Evolutionary conservation across 1,140 invertebrate genomes (phyloP).

Genomic region (Onthophagus taurus): DNA sequence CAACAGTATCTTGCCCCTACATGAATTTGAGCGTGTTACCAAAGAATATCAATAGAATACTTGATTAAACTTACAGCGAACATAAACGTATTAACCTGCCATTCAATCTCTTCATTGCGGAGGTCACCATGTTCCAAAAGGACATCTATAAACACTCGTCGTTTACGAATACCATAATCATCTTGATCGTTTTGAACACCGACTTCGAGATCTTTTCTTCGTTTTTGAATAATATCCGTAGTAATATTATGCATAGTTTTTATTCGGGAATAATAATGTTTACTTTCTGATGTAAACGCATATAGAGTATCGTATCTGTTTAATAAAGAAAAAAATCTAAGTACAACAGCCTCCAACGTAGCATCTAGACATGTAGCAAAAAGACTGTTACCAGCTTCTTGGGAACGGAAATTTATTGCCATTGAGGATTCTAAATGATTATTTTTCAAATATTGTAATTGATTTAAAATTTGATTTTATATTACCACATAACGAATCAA

Average conservation of each 20-base stretch:
- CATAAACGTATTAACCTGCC: slow-evolving; percentile 6
- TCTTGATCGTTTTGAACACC: neutral
- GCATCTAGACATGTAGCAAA: neutral
- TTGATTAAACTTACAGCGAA: too few species aligned
- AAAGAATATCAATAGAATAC: slow-evolving; percentile 2
- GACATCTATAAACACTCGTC: slow-evolving; percentile 9
- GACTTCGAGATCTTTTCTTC: too few species aligned
- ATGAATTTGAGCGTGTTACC: too few species aligned
- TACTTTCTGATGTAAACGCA: neutral
- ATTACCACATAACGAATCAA: too few species aligned
- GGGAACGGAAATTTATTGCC: slow-evolving; percentile 3
- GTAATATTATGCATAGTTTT: neutral
- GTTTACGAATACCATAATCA: neutral
- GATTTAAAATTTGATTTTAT: too few species aligned
- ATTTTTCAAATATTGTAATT: too few species aligned
- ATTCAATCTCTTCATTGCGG: neutral
- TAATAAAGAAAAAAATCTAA: slow-evolving; percentile 6
- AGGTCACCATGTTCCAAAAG: neutral
- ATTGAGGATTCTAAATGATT: slow-evolving; percentile 6
- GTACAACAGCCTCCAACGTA: neutral
- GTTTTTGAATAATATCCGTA: neutral
- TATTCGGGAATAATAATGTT: neutral
- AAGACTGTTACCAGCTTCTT: neutral
- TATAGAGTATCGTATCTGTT: slow-evolving; percentile 5
- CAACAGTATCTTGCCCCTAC: slow-evolving; percentile 6